Evolutionary conservation across 2,113 vertebrate genomes (phyloP), one percentile per base, ranked within the genome.

Genomic region (Ailurus styani): DNA sequence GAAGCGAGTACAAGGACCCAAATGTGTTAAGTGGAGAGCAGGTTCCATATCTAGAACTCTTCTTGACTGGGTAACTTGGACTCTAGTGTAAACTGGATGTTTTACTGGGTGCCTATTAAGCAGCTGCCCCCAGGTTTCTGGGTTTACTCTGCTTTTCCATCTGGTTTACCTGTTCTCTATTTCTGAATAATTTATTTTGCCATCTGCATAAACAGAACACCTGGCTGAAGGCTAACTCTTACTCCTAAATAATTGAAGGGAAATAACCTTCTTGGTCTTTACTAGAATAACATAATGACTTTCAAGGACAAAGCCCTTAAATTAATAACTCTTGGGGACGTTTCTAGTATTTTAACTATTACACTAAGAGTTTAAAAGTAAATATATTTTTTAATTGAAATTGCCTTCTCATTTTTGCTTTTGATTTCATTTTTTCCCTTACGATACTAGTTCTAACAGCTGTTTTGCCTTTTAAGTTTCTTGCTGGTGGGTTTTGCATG

Each of bases 141-240:
- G 95, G 96, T 99, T 99, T 99, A 98, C 98, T 47, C 75, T 97
- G 98, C 99, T 99, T 99, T 99, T 98, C 99, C 99, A 99, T 99
- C 99, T 99, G 99, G 98, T 99, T 99, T 99, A 99, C 99, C 98
- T 99, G 99, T 98, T 98, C 98, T 99, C 98, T 97, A 96, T 96
- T 97, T 97, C 98, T 99, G 98, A 99, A 99, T 99, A 99, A 99
- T 99, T 99, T 98, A 99, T 98, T 97, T 98, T 96, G 91, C 99
- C 99, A 99, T 99, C 99, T 99, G 98, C 98, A 99, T 99, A 98
- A 99, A 99, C 97, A 98, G 97, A 98, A 98, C 99, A 99, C 98
- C 99, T 99, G 98, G 98, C 99, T 98, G 97, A 98, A 98, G 98
- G 98, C 98, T 98, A 99, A 98, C 97, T 98, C 98, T 98, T 98